Evolutionary conservation across 1,140 invertebrate species (phyloP), one percentile per base, ranked within the genome.

Genomic region (Littorina saxatilis): DNA sequence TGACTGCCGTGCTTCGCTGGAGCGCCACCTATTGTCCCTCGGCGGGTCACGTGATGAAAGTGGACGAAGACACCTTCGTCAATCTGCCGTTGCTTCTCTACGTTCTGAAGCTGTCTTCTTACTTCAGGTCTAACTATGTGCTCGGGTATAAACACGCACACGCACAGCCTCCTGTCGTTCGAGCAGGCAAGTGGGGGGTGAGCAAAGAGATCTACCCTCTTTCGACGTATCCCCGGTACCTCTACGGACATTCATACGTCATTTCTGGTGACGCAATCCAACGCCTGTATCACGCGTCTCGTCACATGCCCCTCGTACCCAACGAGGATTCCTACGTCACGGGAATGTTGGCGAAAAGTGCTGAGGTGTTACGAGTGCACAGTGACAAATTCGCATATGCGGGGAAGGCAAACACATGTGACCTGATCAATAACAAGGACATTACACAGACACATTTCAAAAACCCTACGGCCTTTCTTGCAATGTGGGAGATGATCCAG

Each of bases 51-150:
- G 94, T 98, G 23, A 93, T 98, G 13, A 98, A 98, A 94, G 95
- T 96, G 90, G 97, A 98, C 91, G 97, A 98, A 91, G 97, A 98
- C 89, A 96, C 96, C 80, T 95, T 96, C 50, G 94, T 97, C 32
- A 76, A 81, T 79, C 66, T 88, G 20, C 87, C 87, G 1, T 79
- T 83, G 47, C 80, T 90, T 2, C 32, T 88, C 35, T 63, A 83
- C n/a, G 66, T 85, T 13, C 27, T 90, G 55, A 58, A 43, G 11
- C 79, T 32, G 35, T 66, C 61, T 9, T 37, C 61, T 66, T 61
- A 58, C 52, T 17, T 15, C 3, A n/a, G 55, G 39, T 55, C 74
- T 0, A 20, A 27, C 0, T 66, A 15, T 27, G 74, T 82, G 17
- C n/a, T 82, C n/a, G 81, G 81, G 4, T 35, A 63, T 43, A 79